phyloP scores from a whole-genome alignment of 2,888 invertebrate species.

The Eueremaeus valkanovi region DNA sequence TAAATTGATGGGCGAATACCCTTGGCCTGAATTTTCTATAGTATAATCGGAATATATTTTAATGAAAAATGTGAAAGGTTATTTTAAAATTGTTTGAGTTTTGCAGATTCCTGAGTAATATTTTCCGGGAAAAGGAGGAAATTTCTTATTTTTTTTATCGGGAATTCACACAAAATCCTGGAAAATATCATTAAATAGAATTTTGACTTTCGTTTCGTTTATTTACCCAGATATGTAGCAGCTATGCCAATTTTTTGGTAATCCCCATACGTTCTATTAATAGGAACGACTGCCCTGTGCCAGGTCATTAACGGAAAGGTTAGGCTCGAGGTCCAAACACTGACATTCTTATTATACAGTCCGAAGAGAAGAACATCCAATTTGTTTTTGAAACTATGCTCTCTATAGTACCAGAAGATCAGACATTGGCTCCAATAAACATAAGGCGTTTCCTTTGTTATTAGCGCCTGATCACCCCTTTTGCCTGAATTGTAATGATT shows the following conservation, averaged over 20 bases:
- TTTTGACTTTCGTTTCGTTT: too few relatives aligned
- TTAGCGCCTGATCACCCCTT: background rate
- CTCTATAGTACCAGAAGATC: background rate
- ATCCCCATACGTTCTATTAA: background rate
- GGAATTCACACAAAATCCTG: too few relatives aligned
- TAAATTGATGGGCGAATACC: background rate
- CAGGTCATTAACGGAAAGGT: background rate
- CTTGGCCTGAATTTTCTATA: background rate
- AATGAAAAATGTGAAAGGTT: too few relatives aligned
- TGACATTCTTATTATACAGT: background rate
- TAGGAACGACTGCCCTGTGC: background rate
- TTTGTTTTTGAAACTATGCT: background rate
- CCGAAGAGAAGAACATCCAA: background rate
- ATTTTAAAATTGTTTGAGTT: too few relatives aligned
- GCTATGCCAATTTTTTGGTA: background rate
- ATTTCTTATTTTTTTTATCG: too few relatives aligned
- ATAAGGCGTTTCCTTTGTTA: background rate
- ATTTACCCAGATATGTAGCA: background rate
- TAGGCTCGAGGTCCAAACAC: background rate
- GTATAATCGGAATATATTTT: too few relatives aligned
- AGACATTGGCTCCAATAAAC: background rate
- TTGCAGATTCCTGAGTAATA: too few relatives aligned
- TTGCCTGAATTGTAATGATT: too few relatives aligned
- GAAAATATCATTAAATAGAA: too few relatives aligned
- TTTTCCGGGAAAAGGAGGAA: too few relatives aligned